Base-by-base conservation (phyloP, 1,140 invertebrate species). In the Caerostris darwini region DNA sequence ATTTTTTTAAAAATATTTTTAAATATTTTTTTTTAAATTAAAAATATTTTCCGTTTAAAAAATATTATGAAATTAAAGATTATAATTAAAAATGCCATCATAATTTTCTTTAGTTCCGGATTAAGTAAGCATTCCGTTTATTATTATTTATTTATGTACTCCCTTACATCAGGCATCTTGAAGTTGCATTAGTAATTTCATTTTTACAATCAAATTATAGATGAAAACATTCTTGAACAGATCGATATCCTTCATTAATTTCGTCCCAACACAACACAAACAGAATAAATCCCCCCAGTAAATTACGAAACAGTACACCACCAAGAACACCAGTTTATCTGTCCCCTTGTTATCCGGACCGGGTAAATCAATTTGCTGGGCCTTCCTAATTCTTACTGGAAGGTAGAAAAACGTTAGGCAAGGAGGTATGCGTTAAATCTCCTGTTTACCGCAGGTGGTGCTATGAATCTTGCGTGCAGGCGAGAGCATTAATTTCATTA, bases 381-480 rank as follows among this genome's bases (percentile, higher is more conserved):
- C 17, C 53, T 10, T 17, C 61, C 87, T 89, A 64, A 69, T 61
- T 83, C 82, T 58, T 19, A 61, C 57, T 89, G 8, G 50, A 19
- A 56, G 64, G 64, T 53, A 56, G 57, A 89, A 54, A 89, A 89
- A 89, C 34, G 61, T 17, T 34, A 5, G 10, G 69, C 34, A 34
- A 34, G 34, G 17, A 50, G 71, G 71, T 53, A 77, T 85, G 59
- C 59, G 34, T 67, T 92, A 92, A 92, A 83, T 92, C 90, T 61
- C 19, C 90, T 92, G 81, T 92, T 92, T 92, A 92, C 90, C 90
- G 90, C 90, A 92, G 90, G 90, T 92, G 90, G 90, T 85, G 90
- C 90, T 85, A 92, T 92, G 90, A 92, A 92, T 83, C 77, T 92
- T 92, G 81, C 81, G 77, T 67, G 53, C 81, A 67, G 67, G 90